phyloP scores from a whole-genome alignment of 2,888 invertebrate genomes.

The Drosophila siamana region DNA sequence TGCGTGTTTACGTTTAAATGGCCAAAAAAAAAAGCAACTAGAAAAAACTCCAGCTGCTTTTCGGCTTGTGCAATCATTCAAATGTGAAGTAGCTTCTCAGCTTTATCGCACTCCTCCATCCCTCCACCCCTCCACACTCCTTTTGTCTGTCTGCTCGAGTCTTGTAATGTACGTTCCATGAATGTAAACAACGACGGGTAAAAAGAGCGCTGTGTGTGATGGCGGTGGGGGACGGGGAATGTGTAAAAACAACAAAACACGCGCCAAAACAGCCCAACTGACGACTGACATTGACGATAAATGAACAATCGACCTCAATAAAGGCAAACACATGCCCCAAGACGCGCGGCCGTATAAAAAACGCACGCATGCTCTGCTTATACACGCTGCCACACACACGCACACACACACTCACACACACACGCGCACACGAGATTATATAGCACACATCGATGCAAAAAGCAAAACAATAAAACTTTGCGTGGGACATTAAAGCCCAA shows the following conservation, averaged over 20 bases:
- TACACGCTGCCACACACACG: no score
- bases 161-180: conserved; percentile 35
- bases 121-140: no score
- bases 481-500: conserved; percentile 43
- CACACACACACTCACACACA: neutral
- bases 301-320: conserved; percentile 77
- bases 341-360: conserved; percentile 10
- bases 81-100: conserved; percentile 31
- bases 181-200: conserved; percentile 53
- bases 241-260: conserved; percentile 73
- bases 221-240: conserved; percentile 50
- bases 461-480: conserved; percentile 24
- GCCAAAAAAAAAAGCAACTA: neutral
- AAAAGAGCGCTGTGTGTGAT: neutral
- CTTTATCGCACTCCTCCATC: conserved; percentile 1
- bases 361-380: neutral
- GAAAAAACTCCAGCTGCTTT: conserved; percentile 46
- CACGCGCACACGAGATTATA: neutral
- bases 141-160: conserved; percentile 13
- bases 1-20: conserved; percentile 36
- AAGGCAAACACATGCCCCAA: conserved; percentile 49
- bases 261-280: conserved; percentile 59
- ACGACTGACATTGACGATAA: conserved; percentile 77
- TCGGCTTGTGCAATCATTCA: conserved; percentile 38
- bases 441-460: conserved; percentile 5